These are phyloP conservation scores for Serrognathus titanus DNA, from an alignment of 2,888 invertebrate species.

Conservation along the genomic window DNA sequence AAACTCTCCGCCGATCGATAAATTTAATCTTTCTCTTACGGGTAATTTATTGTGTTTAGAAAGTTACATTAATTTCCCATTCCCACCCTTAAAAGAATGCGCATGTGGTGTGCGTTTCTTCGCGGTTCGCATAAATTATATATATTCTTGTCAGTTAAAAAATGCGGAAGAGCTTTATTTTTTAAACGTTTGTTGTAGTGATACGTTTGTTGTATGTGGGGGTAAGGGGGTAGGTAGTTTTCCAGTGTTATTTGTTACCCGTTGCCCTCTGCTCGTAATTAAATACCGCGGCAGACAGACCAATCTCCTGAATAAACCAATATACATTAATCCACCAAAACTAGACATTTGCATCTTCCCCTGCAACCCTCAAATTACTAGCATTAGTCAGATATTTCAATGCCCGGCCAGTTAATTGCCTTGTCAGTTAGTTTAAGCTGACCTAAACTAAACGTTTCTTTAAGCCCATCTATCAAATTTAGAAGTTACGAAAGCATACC, in stretches of 20 bases:
- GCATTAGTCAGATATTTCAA: conserved; percentile 30
- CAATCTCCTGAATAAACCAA: conserved; percentile 34
- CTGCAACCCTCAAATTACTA: conserved; percentile 29
- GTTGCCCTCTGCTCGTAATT: conserved; percentile 10
- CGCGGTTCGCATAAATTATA: too few species aligned
- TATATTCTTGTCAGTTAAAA: too few species aligned
- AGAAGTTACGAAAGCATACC: conserved; percentile 17
- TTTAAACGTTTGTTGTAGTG: too few species aligned
- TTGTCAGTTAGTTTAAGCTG: conserved; percentile 21
- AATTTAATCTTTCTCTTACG: conserved; percentile 8
- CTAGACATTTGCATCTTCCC: conserved; percentile 31
- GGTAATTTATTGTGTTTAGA: conserved; percentile 8
- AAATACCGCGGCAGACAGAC: conserved; percentile 26
- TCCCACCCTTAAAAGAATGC: too few species aligned
- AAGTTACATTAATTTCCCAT: background rate
- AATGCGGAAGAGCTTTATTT: too few species aligned
- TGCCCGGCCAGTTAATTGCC: conserved; percentile 26
- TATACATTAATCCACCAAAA: conserved; percentile 34
- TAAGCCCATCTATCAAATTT: conserved; percentile 18
- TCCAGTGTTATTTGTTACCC: background rate
- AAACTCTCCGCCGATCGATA: conserved; percentile 4
- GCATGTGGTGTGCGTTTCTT: too few species aligned
- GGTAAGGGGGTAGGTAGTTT: background rate
- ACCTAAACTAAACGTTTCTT: conserved; percentile 21
- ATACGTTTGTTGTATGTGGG: too few species aligned